Conservation (phyloP, 2,888 invertebrate genomes). For the Zaprionus obscuricornis region DNA sequence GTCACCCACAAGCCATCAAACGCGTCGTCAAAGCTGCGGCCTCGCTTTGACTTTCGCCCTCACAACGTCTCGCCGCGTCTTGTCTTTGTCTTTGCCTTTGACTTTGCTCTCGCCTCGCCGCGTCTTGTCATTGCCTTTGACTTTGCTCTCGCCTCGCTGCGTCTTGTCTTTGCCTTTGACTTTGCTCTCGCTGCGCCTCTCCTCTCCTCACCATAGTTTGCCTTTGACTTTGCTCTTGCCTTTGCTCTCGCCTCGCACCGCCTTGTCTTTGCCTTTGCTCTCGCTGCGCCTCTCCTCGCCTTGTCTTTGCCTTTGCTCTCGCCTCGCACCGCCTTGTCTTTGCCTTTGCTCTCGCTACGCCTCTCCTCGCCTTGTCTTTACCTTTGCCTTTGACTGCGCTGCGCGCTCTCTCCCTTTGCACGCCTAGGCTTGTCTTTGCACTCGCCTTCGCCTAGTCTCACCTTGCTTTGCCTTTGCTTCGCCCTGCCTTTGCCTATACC, state of each 20-base stretch:
- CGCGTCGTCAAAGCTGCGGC: slow-evolving; percentile 26
- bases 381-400: no score
- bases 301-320: not conserved
- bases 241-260: slow-evolving; percentile 49
- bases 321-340: slow-evolving; percentile 6
- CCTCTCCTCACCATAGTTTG: slow-evolving; percentile 14
- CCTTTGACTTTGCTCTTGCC: no score
- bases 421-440: no score
- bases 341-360: not conserved
- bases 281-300: slow-evolving; percentile 12
- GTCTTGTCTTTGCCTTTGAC: no score
- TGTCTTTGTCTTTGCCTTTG: no score
- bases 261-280: no score
- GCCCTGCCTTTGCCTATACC: no score
- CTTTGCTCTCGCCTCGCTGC: not conserved
- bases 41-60: slow-evolving; percentile 44
- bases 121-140: slow-evolving; percentile 15
- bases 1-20: slow-evolving; percentile 42
- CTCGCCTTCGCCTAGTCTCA: no score
- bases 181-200: not conserved
- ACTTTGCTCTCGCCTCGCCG: no score
- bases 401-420: slow-evolving; percentile 9
- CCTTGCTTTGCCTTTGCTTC: no score
- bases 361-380: slow-evolving; percentile 10
- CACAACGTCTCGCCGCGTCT: no score